Evolutionary conservation across 2,888 invertebrate species (phyloP), one percentile per base, ranked within the genome.

Genomic region (Temnothorax rugatulus): DNA sequence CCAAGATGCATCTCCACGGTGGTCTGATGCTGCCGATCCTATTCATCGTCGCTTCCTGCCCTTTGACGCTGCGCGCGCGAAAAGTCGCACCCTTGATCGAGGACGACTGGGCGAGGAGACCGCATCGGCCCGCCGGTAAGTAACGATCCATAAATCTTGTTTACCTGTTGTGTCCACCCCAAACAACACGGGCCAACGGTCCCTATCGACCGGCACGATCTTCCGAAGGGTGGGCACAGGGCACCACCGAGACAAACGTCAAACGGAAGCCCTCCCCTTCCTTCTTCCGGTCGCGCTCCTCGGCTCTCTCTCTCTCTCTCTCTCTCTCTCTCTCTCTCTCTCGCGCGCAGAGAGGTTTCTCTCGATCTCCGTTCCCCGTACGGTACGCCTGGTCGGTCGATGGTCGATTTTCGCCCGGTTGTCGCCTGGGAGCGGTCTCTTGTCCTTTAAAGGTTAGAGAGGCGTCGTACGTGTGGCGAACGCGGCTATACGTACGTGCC

Each of bases 101-200:
- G 95, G 97, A 97, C 94, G 96, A 97, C 92, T 97, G 96, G 94
- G 96, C 96, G 89, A 96, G 96, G 77, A 96, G 96, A 91, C 96
- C 96, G 93, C 95, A 95, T 91, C 95, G 97, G 88, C 96, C 96
- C 92, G 97, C 97, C 95, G 97, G 97, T 97, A 95, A 96, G 96
- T 96, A 73, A 69, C 75, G 71, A 77, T 59, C 69, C 73, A 82
- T 79, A 79, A 83, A 82, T 85, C 88, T 59, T 38, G 34, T 88
- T 66, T 82, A 34, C 52, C 25, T 50, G 29, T 38, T 18, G 29
- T 3, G 29, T 3, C 5, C 21, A 47, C 21, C 44, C 69, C 18
- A 29, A 52, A 25, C 38, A 11, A 18, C 25, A 8, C 57, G n/a
- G n/a, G 38, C 69, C 74, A 57, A 29, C 29, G 25, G 25, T 21